Base-by-base conservation (phyloP, 1,140 invertebrate genomes). In the Pseudoatta argentina region DNA sequence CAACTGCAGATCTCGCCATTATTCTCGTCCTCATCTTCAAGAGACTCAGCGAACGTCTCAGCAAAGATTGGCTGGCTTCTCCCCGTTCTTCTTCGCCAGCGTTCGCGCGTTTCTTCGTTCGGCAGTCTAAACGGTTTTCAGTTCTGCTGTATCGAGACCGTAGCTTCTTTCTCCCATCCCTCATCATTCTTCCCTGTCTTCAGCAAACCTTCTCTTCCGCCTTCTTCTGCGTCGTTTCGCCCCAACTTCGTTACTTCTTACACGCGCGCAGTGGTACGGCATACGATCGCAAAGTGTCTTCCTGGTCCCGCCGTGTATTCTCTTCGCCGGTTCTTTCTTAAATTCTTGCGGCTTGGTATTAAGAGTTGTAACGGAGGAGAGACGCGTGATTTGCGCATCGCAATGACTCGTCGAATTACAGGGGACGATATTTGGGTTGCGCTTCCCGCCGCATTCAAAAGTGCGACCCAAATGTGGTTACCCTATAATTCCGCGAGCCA, bases 301-400 rank as follows among this genome's bases (percentile, higher is more conserved):
- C 69, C 67, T 61, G 71, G 24, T 73, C 57, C 7, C 71, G 55
- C 18, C n/a, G 30, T 69, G 59, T 77, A 44, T 67, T 39, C 53
- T 71, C 21, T 69, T 39, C 59, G 44, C 44, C 44, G 27, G 61
- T 78, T 78, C 61, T 78, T 78, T 78, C 24, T 81, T 39, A 39
- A 81, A 81, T 81, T 81, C 78, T 71, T 81, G 78, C 66, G 64
- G 78, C 78, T 71, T 39, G 78, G 48, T 14, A 69, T 79, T 67
- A 79, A 66, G 64, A 69, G n/a, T 6, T 24, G 64, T 66, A 34
- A 44, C 30, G n/a, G 64, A 83, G 34, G 67, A 18, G 55, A 57
- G 27, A 73, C 73, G 16, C 73, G 57, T 63, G 75, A 77, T 77
- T 77, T 66, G 59, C 59, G 75, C 34, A 63, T 77, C 34, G 34